These are phyloP conservation scores for Mellivora capensis DNA, from an alignment of 2,113 vertebrate species.

Conservation along the genomic window DNA sequence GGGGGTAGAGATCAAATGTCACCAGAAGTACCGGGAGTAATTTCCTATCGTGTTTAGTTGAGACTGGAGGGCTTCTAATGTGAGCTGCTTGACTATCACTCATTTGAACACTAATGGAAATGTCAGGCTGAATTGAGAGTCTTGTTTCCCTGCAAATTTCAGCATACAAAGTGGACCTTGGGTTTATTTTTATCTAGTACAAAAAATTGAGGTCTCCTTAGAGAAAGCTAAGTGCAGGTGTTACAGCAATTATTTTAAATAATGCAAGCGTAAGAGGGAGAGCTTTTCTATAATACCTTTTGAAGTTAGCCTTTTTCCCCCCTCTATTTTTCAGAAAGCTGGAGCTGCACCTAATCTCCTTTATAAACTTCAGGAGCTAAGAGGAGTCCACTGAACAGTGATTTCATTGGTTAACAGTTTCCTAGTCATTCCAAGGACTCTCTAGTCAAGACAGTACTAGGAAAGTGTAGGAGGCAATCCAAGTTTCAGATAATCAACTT, in stretches of 20 bases:
- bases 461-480: background rate
- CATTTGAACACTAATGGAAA: conserved; percentile 29
- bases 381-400: background rate
- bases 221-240: conserved; percentile 28
- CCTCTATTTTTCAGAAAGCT: background rate
- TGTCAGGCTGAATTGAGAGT: background rate
- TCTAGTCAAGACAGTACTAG: background rate
- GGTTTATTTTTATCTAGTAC: conserved; percentile 35
- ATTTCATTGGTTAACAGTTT: background rate
- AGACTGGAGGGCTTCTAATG: background rate
- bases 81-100: background rate
- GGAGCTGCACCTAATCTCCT: background rate
- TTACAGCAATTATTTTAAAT: conserved; percentile 47
- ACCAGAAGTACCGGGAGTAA: background rate
- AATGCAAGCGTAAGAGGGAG: background rate
- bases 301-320: background rate
- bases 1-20: background rate
- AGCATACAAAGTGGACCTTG: background rate
- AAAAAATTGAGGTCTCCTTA: background rate
- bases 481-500: conserved; percentile 20
- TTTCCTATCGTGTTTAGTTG: background rate
- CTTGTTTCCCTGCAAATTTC: conserved; percentile 8
- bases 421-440: background rate
- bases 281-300: conserved; percentile 18
- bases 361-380: background rate